Percentiles rank a stretch among this genome's conserved stretches.
phyloP scores from a whole-genome alignment of 1,140 invertebrate genomes.

The Phortica variegata region DNA sequence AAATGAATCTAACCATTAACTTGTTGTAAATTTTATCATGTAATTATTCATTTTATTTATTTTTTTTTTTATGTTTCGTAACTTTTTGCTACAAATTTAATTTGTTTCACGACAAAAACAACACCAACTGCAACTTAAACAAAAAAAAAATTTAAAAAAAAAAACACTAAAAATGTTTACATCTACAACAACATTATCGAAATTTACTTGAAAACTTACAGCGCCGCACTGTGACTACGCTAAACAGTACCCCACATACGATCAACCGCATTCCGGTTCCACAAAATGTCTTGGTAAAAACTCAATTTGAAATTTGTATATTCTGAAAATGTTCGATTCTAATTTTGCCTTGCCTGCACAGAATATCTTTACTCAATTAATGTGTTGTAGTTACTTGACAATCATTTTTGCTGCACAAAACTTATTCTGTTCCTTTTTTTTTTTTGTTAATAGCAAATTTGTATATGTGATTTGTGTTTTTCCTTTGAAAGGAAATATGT shows the following conservation, averaged over 20 bases:
- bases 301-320: not conserved
- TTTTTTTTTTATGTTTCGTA: not conserved
- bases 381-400: no score
- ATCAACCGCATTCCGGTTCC: constrained; percentile 58
- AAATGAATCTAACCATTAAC: no score
- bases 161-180: constrained; percentile 19
- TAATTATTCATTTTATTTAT: not conserved
- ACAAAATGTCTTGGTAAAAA: constrained; percentile 58
- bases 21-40: not conserved
- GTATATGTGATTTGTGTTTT: no score
- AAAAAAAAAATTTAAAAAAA: constrained; percentile 21
- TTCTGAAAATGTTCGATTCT: no score
- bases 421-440: no score
- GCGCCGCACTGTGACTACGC: constrained; percentile 58
- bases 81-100: constrained; percentile 19
- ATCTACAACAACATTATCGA: constrained; percentile 17
- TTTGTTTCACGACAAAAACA: constrained; percentile 11
- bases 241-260: constrained; percentile 58
- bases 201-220: constrained; percentile 50
- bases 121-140: constrained; percentile 18
- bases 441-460: no score
- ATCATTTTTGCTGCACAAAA: no score
- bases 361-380: no score
- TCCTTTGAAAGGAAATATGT: no score
- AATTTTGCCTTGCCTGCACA: no score